Evolutionary conservation across 2,888 invertebrate species (phyloP).

Genomic region (Copidosoma aretas): DNA sequence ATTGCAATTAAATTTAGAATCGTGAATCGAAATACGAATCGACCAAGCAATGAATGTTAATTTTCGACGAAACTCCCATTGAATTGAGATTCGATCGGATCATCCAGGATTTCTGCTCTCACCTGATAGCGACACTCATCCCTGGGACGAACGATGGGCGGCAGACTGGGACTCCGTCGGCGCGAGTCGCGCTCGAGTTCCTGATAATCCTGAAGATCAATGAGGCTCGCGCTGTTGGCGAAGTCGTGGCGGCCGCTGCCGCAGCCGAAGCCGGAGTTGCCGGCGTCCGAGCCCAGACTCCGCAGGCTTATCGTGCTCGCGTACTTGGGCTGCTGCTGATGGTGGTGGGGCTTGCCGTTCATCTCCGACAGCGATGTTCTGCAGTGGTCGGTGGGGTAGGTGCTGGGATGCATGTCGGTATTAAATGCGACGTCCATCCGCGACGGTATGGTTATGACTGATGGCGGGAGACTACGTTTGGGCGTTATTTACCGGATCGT

Average conservation of each 20-base stretch:
- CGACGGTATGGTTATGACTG: too few species aligned
- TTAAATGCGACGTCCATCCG: background rate
- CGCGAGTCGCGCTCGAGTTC: slow-evolving; percentile 64
- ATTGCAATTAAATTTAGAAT: too few species aligned
- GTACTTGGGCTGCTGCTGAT: slow-evolving; percentile 47
- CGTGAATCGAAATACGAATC: too few species aligned
- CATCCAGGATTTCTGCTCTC: background rate
- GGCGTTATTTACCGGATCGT: slow-evolving; percentile 50
- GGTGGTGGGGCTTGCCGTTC: slow-evolving; percentile 43
- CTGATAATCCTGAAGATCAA: slow-evolving; percentile 64
- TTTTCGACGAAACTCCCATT: too few species aligned
- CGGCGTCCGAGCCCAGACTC: slow-evolving; percentile 47
- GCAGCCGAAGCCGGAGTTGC: slow-evolving; percentile 44
- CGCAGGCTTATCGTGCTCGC: slow-evolving; percentile 53
- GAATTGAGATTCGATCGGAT: too few species aligned
- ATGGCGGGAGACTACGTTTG: too few species aligned
- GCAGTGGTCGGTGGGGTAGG: slow-evolving; percentile 35
- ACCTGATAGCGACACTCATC: slow-evolving; percentile 58
- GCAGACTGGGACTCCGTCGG: slow-evolving; percentile 73
- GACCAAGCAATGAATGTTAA: too few species aligned
- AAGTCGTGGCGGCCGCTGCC: slow-evolving; percentile 46
- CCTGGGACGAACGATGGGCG: slow-evolving; percentile 67
- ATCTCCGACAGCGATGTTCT: slow-evolving; percentile 50
- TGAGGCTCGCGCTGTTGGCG: slow-evolving; percentile 51
- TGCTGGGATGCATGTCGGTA: slow-evolving; percentile 16